phyloP scores from a whole-genome alignment of 2,888 invertebrate species.

The Podabrus alpinus region DNA sequence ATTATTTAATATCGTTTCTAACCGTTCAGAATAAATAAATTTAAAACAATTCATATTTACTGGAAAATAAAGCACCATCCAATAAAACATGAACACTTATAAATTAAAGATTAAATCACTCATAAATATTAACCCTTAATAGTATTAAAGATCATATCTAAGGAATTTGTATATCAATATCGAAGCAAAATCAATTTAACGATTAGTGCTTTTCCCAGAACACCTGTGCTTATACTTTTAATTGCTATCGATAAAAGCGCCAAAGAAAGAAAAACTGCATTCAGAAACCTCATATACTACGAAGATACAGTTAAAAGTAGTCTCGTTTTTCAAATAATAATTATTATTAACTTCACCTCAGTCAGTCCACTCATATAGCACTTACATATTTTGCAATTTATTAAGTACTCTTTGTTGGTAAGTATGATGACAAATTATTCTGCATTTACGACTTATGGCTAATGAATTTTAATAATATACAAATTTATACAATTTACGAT shows the following conservation, averaged over 20 bases:
- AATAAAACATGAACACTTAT: constrained; percentile 31
- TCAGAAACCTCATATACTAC: constrained; percentile 5
- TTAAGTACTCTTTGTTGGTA: constrained; percentile 32
- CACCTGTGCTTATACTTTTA: constrained; percentile 51
- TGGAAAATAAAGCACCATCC: not conserved
- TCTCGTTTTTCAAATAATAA: constrained; percentile 18
- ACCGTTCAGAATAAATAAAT: not conserved
- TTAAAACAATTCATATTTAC: not conserved
- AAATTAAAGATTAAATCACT: constrained; percentile 52
- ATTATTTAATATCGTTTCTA: not conserved
- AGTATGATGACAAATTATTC: constrained; percentile 33
- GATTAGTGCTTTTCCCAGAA: constrained; percentile 46
- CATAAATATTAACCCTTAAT: constrained; percentile 50
- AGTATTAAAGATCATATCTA: constrained; percentile 49
- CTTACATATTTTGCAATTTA: constrained; percentile 17
- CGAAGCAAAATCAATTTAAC: constrained; percentile 51
- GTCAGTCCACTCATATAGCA: not conserved
- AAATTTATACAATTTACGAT: constrained; percentile 53
- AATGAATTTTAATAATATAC: constrained; percentile 52
- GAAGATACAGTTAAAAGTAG: constrained; percentile 20
- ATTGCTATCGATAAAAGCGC: constrained; percentile 39
- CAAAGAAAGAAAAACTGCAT: constrained; percentile 15
- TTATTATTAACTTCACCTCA: constrained; percentile 26
- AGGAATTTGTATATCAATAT: constrained; percentile 49
- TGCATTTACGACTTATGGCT: constrained; percentile 41